Evolutionary conservation across 37 sponge, comb jelly and placozoan genomes (phyloP).

Genomic region (Mnemiopsis leidyi): DNA sequence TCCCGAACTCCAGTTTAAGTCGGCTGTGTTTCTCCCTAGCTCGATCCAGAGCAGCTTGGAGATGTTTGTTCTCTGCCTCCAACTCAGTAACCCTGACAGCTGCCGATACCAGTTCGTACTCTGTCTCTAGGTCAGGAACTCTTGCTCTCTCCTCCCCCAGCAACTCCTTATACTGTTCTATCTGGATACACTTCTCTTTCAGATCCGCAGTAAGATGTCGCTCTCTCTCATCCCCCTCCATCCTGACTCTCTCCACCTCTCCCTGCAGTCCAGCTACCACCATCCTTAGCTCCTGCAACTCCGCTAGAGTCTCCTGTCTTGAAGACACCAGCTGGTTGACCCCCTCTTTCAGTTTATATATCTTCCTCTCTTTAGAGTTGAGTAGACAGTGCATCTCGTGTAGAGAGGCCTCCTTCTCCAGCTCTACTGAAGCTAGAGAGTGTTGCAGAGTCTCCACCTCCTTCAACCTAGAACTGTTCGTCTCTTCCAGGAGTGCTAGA

Average conservation of each 20-base stretch:
- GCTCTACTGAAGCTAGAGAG: neutral
- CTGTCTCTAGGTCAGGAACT: neutral
- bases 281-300: neutral
- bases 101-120: neutral
- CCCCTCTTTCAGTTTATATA: neutral
- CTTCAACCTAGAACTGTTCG: neutral
- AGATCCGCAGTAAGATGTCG: neutral
- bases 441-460: neutral
- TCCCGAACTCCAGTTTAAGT: conserved; percentile 11
- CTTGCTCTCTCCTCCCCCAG: neutral
- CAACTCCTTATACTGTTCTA: neutral
- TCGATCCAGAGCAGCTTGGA: neutral
- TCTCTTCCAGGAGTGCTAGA: neutral
- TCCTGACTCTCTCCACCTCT: neutral
- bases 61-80: neutral
- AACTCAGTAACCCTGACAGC: neutral
- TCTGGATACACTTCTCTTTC: neutral
- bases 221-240: neutral
- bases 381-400: neutral
- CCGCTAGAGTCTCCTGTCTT: neutral
- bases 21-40: neutral
- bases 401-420: neutral
- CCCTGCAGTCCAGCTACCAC: neutral
- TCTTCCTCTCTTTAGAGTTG: neutral
- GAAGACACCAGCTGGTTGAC: neutral